phyloP scores from a whole-genome alignment of 2,113 vertebrate genomes.

The Dromiciops gliroides region DNA sequence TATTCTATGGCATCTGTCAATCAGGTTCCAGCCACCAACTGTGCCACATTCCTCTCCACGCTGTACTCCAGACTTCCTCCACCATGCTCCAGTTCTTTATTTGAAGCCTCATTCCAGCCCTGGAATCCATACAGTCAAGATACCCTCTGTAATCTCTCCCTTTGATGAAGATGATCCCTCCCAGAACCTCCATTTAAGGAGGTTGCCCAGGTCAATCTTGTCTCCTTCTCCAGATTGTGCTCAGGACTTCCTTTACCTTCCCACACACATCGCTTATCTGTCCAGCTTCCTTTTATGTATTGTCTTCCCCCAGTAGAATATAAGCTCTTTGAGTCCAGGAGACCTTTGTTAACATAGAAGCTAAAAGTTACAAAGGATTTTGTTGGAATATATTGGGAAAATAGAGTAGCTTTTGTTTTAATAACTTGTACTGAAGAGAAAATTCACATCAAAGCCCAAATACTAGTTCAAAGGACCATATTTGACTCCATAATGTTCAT shows the following conservation, averaged over 20 bases:
- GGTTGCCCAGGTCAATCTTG: background rate
- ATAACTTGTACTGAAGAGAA: constrained; percentile 92
- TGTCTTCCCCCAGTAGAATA: no score
- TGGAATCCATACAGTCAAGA: background rate
- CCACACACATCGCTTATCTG: no score
- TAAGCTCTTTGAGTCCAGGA: no score
- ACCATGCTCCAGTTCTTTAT: background rate
- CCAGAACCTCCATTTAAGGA: background rate
- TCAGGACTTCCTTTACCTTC: no score
- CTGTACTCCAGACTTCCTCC: background rate
- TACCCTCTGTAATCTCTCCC: background rate
- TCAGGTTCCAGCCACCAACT: background rate
- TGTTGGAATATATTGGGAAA: constrained; percentile 88
- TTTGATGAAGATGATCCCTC: background rate
- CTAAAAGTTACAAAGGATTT: constrained; percentile 88
- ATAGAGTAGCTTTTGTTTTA: constrained; percentile 90
- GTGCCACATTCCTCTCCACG: background rate
- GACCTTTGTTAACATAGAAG: constrained; percentile 88
- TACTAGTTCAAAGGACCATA: constrained; percentile 91
- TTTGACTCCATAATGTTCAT: constrained; percentile 91
- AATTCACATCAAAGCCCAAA: constrained; percentile 91
- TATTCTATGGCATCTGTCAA: background rate
- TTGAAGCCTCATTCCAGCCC: background rate
- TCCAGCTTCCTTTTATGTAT: no score
- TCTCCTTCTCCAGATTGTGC: background rate